These are phyloP conservation scores for Polyergus mexicanus DNA, from an alignment of 1,140 invertebrate species.

Conservation along the genomic window DNA sequence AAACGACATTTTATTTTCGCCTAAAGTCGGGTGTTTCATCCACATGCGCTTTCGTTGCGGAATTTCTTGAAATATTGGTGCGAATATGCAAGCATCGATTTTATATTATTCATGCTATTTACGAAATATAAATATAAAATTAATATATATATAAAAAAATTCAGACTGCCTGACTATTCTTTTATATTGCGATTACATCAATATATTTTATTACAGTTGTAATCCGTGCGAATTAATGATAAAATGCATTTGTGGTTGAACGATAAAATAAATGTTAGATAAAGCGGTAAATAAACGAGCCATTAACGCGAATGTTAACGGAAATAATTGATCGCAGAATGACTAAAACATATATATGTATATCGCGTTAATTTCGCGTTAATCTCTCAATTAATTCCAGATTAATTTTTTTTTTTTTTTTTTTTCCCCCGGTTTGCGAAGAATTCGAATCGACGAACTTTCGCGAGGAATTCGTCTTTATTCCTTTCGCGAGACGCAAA, in stretches of 20 bases:
- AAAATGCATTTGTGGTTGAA: not conserved
- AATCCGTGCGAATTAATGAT: not conserved
- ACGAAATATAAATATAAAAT: constrained; percentile 1
- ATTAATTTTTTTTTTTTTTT: constrained; percentile 31
- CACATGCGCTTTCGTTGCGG: not conserved
- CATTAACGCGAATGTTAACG: constrained; percentile 13
- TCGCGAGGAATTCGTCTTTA: constrained; percentile 45
- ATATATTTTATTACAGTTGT: constrained; percentile 9
- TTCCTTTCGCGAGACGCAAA: constrained; percentile 36
- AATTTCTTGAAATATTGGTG: constrained; percentile 8
- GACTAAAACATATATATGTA: not conserved
- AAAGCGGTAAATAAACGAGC: constrained; percentile 1
- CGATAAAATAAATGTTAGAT: not conserved
- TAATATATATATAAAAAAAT: not conserved
- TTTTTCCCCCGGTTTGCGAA: not conserved
- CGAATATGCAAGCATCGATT: not conserved
- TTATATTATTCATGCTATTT: constrained; percentile 4
- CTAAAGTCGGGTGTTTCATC: constrained; percentile 1
- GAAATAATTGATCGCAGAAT: constrained; percentile 14
- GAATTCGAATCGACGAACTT: constrained; percentile 32
- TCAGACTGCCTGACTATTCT: too few species aligned
- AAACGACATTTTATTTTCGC: constrained; percentile 13
- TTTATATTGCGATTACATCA: not conserved
- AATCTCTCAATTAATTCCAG: constrained; percentile 40
- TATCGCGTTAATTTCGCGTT: constrained; percentile 30